Evolutionary conservation across 2,797 vertebrate species (phyloP).

Genomic region (Peromyscus melanophrys): DNA sequence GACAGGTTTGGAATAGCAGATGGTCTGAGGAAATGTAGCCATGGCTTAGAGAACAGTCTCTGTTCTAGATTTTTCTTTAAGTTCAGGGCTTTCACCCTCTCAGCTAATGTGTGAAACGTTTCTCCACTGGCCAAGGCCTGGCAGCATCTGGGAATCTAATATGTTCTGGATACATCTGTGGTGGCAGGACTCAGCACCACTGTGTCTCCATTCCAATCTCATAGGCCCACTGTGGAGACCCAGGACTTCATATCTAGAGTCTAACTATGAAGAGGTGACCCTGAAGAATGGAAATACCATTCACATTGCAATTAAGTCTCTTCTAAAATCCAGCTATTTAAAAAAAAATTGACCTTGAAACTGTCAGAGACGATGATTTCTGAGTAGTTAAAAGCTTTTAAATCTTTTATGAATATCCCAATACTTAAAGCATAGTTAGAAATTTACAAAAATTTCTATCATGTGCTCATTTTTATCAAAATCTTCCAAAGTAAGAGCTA

Average conservation of each 20-base stretch:
- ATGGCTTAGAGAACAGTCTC: background rate
- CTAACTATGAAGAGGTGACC: background rate
- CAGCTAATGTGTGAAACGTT: background rate
- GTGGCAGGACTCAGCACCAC: background rate
- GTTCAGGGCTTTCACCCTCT: background rate
- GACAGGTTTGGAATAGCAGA: background rate
- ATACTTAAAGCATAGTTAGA: background rate
- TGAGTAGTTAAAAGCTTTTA: background rate
- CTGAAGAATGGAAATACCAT: background rate
- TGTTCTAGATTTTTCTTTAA: background rate
- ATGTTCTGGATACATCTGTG: background rate
- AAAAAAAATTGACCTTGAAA: conserved; percentile 1
- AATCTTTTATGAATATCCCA: background rate
- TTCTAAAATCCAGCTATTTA: background rate
- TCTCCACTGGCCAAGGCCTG: background rate
- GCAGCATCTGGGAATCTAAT: background rate
- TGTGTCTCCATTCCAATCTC: background rate
- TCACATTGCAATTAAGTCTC: conserved; percentile 53
- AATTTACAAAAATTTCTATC: background rate
- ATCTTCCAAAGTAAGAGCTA: background rate
- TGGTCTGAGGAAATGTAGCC: background rate
- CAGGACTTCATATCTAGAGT: background rate
- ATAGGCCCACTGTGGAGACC: background rate
- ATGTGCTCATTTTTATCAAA: background rate
- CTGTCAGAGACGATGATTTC: background rate